Evolutionary conservation across 2,797 vertebrate species (phyloP).

Genomic region (Chrosomus eos): DNA sequence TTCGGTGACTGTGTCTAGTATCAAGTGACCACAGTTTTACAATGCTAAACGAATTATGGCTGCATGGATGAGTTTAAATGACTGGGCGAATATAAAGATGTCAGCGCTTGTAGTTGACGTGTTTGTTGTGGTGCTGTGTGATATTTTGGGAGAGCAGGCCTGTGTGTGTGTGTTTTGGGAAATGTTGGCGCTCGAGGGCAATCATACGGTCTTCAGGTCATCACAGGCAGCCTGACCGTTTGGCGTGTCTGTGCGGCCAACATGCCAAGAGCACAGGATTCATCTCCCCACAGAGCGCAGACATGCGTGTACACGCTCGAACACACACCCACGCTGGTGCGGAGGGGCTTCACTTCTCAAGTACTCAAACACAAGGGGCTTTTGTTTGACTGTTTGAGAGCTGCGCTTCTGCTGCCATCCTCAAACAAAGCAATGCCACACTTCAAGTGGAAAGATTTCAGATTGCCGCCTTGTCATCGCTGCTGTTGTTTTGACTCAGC

Average conservation of each 20-base stretch:
- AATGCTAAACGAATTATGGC: background rate
- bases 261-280: constrained; percentile 54
- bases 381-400: constrained; percentile 31
- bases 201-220: constrained; percentile 49
- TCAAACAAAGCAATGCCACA: constrained; percentile 10
- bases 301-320: background rate
- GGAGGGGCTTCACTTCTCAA: constrained; percentile 1
- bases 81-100: background rate
- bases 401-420: constrained; percentile 30
- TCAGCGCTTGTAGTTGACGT: constrained; percentile 37
- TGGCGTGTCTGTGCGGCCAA: constrained; percentile 58
- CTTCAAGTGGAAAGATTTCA: constrained; percentile 35
- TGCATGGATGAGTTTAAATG: background rate
- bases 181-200: constrained; percentile 2
- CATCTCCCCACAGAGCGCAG: background rate
- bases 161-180: constrained; percentile 39
- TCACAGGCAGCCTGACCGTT: constrained; percentile 54
- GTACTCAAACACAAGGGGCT: constrained; percentile 1
- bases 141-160: constrained; percentile 39
- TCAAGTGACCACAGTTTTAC: background rate
- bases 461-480: constrained; percentile 5
- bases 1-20: background rate
- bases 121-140: constrained; percentile 45
- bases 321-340: background rate
- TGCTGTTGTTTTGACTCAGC: constrained; percentile 45